Conservation (phyloP, 1,140 invertebrate species). For the Hyphantria cunea region DNA sequence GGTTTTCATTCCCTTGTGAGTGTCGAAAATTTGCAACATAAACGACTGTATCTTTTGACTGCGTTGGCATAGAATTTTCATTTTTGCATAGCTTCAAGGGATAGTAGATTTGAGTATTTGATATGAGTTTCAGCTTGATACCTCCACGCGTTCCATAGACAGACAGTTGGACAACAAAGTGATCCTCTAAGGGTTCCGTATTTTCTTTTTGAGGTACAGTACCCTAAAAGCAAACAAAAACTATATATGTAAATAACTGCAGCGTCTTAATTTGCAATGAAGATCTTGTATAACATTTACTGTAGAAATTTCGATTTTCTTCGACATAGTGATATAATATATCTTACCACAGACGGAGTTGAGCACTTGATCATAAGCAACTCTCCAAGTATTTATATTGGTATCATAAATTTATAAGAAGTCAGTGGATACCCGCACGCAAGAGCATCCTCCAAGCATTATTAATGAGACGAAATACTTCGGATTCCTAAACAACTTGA, state of each 20-base stretch:
- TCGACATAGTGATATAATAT: slow-evolving; percentile 6
- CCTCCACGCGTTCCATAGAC: no score
- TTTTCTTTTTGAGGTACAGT: no score
- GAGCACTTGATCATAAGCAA: slow-evolving; percentile 56
- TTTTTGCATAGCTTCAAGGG: no score
- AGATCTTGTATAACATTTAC: slow-evolving; percentile 16
- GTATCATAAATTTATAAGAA: slow-evolving; percentile 78
- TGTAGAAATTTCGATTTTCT: slow-evolving; percentile 14
- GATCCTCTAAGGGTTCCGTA: no score
- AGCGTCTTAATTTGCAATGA: slow-evolving; percentile 23
- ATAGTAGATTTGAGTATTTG: no score
- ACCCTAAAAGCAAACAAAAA: no score
- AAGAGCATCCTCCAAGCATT: slow-evolving; percentile 51
- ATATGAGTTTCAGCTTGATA: no score
- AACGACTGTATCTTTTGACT: no score
- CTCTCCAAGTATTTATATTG: slow-evolving; percentile 75
- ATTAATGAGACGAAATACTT: slow-evolving; percentile 71
- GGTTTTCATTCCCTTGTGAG: no score
- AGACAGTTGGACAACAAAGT: no score
- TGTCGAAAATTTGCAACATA: no score
- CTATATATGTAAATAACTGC: slow-evolving; percentile 13
- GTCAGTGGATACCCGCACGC: slow-evolving; percentile 56
- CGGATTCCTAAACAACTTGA: slow-evolving; percentile 61
- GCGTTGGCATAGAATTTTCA: no score
- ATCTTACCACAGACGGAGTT: slow-evolving; percentile 29